Conservation (phyloP, 2,113 vertebrate genomes). For the Aphyosemion australe region DNA sequence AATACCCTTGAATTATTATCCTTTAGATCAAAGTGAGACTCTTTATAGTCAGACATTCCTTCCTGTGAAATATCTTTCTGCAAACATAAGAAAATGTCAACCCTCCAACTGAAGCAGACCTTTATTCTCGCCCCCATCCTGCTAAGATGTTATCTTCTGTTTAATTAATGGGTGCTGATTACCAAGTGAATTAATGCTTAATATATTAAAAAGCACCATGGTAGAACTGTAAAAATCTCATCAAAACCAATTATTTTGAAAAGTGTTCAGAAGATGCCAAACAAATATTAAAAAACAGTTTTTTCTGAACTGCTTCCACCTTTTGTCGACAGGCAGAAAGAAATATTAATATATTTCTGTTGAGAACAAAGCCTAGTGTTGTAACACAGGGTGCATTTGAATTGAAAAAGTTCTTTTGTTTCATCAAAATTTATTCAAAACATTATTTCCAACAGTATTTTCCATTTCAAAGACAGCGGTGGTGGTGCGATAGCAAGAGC, state of each 20-base stretch:
- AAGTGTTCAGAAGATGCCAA: background rate
- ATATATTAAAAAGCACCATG: background rate
- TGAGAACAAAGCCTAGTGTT: background rate
- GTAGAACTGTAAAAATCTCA: background rate
- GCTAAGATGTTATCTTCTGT: constrained; percentile 18
- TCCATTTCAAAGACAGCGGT: background rate
- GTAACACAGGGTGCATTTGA: background rate
- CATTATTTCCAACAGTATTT: constrained; percentile 4
- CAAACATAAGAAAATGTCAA: constrained; percentile 14
- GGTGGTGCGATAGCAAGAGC: constrained; percentile 1
- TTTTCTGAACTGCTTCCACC: background rate
- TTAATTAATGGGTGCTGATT: constrained; percentile 25
- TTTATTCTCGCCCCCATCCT: background rate
- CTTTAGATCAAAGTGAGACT: constrained; percentile 20
- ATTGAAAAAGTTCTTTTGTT: background rate
- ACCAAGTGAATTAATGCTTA: constrained; percentile 1
- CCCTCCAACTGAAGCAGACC: background rate
- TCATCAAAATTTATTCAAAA: constrained; percentile 17
- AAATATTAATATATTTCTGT: background rate
- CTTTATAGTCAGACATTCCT: constrained; percentile 19
- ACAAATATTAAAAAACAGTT: background rate
- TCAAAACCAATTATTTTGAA: background rate
- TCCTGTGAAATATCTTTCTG: constrained; percentile 17
- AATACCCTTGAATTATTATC: constrained; percentile 12
- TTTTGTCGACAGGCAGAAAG: background rate